A percentile compares a stretch with the other conserved stretches of the same genome.
These are phyloP conservation scores for Stenichneumon culpator DNA, from an alignment of 2,888 invertebrate species.

Conservation along the genomic window DNA sequence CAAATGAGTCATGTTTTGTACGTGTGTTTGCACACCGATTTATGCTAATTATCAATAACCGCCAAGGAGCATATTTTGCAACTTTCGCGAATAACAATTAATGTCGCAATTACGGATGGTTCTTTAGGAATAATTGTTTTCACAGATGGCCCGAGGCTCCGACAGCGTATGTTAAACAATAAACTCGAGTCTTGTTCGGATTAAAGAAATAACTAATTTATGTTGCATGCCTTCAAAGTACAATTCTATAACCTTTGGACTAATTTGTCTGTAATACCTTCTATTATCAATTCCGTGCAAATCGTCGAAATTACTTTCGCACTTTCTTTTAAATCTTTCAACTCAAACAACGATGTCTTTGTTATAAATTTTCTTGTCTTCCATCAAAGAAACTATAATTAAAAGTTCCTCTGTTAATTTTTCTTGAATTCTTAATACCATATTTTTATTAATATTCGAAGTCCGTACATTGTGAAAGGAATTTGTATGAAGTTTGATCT, in stretches of 20 bases:
- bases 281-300: background rate
- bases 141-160: constrained; percentile 84
- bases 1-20: constrained; percentile 14
- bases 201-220: constrained; percentile 32
- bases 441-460: background rate
- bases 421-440: background rate
- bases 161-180: constrained; percentile 83
- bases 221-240: constrained; percentile 62
- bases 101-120: constrained; percentile 60
- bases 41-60: constrained; percentile 33
- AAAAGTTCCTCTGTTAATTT: background rate
- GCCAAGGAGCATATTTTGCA: constrained; percentile 6
- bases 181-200: constrained; percentile 56
- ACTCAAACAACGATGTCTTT: background rate
- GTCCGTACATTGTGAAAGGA: background rate
- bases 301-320: background rate
- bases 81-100: constrained; percentile 19
- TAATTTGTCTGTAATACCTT: background rate
- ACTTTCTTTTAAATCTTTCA: constrained; percentile 2
- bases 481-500: no score
- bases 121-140: constrained; percentile 80
- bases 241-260: constrained; percentile 16
- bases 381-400: background rate
- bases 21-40: constrained; percentile 38
- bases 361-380: background rate